Evolutionary conservation across 2,888 invertebrate species (phyloP), one percentile per base, ranked within the genome.

Genomic region (Dryobota labecula): DNA sequence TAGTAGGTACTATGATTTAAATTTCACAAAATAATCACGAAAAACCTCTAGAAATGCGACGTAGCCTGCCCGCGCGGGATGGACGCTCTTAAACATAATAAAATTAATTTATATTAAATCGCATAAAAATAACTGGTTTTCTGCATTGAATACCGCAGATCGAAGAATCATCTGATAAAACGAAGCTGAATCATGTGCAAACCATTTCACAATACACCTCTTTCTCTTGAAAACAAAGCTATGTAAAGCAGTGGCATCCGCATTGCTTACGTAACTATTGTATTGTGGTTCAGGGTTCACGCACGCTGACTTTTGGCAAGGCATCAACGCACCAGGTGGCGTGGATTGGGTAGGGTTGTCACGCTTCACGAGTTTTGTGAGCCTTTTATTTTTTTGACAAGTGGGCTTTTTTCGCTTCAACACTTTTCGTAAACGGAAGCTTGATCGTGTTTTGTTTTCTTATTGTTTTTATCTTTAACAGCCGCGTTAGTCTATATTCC

Each of bases 221-320:
- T 67, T 74, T 74, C 67, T 65, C 33, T 67, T 54, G 45, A 76
- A 72, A 66, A 66, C 69, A 73, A 51, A 76, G 67, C 36, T 72
- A 53, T 63, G 56, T 73, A 51, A 63, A 75, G 57, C 67, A 68
- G 63, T 43, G 60, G 75, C 72, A 68, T 75, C 74, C 71, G 70
- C 27, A 45, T 65, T 45, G 57, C 56, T 84, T 84, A 70, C 78
- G 62, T 76, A 81, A 84, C 81, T 45, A 65, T 80, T 73, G 72
- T 76, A 62, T 43, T 63, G 67, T 66, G 53, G 70, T 71, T 72
- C 61, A 76, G 66, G 82, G 82, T 85, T 84, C 82, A 83, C 77
- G 83, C 79, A 72, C 65, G 70, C 62, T 78, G 74, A 49, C 45
- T 85, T 84, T 85, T 73, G 84, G 75, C 75, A 84, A 76, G 51